Conservation (phyloP, 2,888 invertebrate genomes). For the Anagyrus pseudococci region DNA sequence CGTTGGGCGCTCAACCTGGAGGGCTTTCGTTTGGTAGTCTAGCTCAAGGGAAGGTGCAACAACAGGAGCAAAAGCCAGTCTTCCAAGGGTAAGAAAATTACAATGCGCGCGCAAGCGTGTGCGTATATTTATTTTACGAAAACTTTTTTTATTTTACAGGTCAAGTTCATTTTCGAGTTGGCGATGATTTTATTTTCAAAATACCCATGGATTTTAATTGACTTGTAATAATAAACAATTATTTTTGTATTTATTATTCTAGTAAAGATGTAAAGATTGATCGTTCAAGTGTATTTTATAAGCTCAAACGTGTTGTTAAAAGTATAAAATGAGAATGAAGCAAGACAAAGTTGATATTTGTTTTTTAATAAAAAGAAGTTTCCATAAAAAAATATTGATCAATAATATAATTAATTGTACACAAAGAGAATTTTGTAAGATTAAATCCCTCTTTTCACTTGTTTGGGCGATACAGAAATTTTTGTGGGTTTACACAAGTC, state of each 20-base stretch:
- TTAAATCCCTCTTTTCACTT: constrained; percentile 82
- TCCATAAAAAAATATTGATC: constrained; percentile 4
- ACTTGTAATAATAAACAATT: constrained; percentile 16
- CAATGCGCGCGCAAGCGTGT: not conserved
- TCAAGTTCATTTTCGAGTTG: constrained; percentile 58
- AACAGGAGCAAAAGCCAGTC: constrained; percentile 50
- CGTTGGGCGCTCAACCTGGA: constrained; percentile 51
- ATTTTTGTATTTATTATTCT: constrained; percentile 24
- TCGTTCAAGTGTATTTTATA: not conserved
- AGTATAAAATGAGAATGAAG: constrained; percentile 10
- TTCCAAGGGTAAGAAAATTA: constrained; percentile 51
- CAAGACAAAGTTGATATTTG: not conserved
- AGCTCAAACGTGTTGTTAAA: not conserved
- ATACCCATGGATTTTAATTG: not conserved
- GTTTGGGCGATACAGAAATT: constrained; percentile 87
- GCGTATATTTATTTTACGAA: not conserved
- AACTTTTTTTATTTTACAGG: constrained; percentile 44
- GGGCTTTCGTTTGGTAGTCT: constrained; percentile 53
- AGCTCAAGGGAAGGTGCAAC: constrained; percentile 46
- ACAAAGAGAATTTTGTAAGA: constrained; percentile 11
- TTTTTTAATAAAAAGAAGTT: constrained; percentile 21
- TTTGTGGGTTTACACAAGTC: constrained; percentile 87
- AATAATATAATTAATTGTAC: constrained; percentile 11
- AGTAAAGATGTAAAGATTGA: not conserved
- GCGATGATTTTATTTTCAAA: constrained; percentile 46